Base-by-base conservation (phyloP, 2,888 invertebrate genomes). In the Euproctis similis region DNA sequence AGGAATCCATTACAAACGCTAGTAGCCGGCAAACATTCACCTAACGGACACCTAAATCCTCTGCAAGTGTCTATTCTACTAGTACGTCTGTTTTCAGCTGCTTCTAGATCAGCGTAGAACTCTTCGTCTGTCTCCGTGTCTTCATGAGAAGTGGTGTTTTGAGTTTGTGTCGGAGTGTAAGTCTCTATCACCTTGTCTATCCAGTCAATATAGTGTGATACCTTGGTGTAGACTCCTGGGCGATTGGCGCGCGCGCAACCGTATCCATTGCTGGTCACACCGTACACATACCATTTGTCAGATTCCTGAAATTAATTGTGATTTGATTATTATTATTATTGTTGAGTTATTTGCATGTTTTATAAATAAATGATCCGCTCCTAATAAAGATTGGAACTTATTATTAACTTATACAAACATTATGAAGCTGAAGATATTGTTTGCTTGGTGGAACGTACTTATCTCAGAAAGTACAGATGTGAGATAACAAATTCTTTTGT, bases 211-310 rank as follows among this genome's bases (percentile, higher is more conserved):
- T 93, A 93, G 66, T 91, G 89, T 16, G 89, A 86, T 6, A 92
- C 92, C 69, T 92, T 92, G 1, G 93, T 93, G 73, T 93, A 93
- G 23, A 93, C 92, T 18, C 93, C 93, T 8, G 93, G 93, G 4
- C 92, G 80, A 58, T 90, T 90, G 0, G 92, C 91, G 40, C 93
- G 80, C 0, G 92, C 93, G 65, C 92, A 93, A 0, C 93, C 92
- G 59, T 92, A 92, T 0, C 92, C 92, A 58, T 93, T 93, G 45
- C 92, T 92, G 0, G 93, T 93, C 7, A 93, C 91, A 6, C 93
- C 92, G 59, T 78, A 75, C 33, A 86, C 74, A 52, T 77, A 84
- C 84, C 85, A 85, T 41, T 74, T 69, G 39, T 76, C 84, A 2
- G 75, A 72, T 42, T 85, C 85, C 85, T 86, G 63, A 2, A 17